These are phyloP conservation scores for Columba guinea DNA, from an alignment of 2,797 vertebrate species.

Conservation along the genomic window DNA sequence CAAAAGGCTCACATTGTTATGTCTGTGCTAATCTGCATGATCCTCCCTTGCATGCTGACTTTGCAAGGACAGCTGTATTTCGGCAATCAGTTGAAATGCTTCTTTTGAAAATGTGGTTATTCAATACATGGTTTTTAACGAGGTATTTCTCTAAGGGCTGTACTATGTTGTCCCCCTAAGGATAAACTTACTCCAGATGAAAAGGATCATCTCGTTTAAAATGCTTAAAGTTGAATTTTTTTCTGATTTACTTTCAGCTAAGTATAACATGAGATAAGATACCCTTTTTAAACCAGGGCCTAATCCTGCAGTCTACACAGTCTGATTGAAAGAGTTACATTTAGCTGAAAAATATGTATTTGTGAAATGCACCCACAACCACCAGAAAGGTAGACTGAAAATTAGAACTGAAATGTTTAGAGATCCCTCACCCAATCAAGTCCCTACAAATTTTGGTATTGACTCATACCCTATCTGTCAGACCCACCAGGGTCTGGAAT, in stretches of 20 bases:
- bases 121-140: conserved; percentile 60
- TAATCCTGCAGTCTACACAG: background rate
- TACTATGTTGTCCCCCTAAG: background rate
- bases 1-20: conserved; percentile 4
- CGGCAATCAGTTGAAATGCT: conserved; percentile 60
- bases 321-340: background rate
- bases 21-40: conserved; percentile 52
- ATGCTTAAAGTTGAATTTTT: conserved; percentile 5
- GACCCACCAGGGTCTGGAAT: background rate
- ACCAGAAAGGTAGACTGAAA: background rate
- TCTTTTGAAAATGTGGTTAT: conserved; percentile 63
- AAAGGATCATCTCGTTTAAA: conserved; percentile 58
- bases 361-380: background rate
- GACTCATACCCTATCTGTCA: background rate
- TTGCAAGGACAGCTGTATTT: conserved; percentile 44
- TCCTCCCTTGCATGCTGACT: conserved; percentile 9
- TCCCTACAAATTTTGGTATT: background rate
- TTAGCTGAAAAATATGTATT: background rate
- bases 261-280: conserved; percentile 31
- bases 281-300: background rate
- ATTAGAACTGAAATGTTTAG: background rate
- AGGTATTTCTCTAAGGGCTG: conserved; percentile 38
- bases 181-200: conserved; percentile 65
- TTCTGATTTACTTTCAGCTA: conserved; percentile 37
- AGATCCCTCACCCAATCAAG: background rate